A percentile compares a stretch with the other conserved stretches of the same genome.
Conservation (phyloP, 2,888 invertebrate species). For the Acanthoscelides obtectus region DNA sequence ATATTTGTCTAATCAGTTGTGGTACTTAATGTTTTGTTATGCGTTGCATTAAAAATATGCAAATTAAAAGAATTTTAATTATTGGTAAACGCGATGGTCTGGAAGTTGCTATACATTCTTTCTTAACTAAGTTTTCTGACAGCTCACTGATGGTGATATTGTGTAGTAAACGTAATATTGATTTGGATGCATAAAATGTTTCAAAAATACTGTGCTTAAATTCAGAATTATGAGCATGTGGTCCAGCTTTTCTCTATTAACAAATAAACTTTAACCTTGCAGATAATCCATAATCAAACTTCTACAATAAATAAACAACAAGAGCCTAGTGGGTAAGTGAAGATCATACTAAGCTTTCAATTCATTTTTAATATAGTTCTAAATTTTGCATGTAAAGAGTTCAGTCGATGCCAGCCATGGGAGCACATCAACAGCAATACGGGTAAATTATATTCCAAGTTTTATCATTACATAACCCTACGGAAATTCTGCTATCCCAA, state of each 20-base stretch:
- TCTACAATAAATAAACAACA: conserved; percentile 49
- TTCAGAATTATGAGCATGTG: too few species aligned
- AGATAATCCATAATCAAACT: conserved; percentile 62
- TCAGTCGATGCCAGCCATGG: conserved; percentile 24
- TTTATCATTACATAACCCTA: background rate
- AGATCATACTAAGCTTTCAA: background rate
- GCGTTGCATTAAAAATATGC: too few species aligned
- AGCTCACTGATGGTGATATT: too few species aligned
- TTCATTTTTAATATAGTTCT: background rate
- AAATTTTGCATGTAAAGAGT: conserved; percentile 20
- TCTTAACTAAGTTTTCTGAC: too few species aligned
- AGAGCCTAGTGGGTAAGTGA: conserved; percentile 57
- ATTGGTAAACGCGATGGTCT: too few species aligned
- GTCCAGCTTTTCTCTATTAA: background rate
- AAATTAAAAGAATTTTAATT: too few species aligned
- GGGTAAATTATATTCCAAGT: background rate
- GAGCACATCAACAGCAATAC: background rate
- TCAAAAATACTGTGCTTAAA: too few species aligned
- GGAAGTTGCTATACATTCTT: too few species aligned
- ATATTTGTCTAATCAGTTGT: too few species aligned
- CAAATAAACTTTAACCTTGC: conserved; percentile 37
- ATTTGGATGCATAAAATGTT: too few species aligned
- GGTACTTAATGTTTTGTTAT: too few species aligned
- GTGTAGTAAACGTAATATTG: too few species aligned
- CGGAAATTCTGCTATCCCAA: background rate